Evolutionary conservation across 2,113 vertebrate species (phyloP), one percentile per base, ranked within the genome.

Genomic region (Cephalopholis sonnerati): DNA sequence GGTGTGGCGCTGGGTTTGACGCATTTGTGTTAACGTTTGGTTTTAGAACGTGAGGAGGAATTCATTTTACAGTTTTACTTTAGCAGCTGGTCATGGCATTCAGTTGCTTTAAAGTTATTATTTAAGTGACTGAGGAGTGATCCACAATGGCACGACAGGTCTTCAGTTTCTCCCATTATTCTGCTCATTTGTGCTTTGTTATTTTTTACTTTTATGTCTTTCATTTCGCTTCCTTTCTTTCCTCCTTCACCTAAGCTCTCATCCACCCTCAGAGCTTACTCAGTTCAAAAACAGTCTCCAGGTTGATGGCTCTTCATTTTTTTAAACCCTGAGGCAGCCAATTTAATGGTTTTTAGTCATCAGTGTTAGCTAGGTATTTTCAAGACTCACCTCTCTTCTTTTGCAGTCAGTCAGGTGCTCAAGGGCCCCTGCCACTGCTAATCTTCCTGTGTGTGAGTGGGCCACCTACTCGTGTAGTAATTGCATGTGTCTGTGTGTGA

Each of bases 281-380:
- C 15, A 18, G 44, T 72, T 81, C 39, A 81, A 83, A 88, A 64
- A 36, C 44, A 44, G 46, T 76, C 73, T 74, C 44, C 59, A 54
- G 46, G 27, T 76, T 68, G 73, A 84, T 66, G 50, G 44, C 51
- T 67, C 69, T 61, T 84, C 48, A 17, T 53, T 75, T 85, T 53
- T 86, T 82, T 29, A 79, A 66, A 77, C 61, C 82, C 80, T 1
- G 7, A 70, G 81, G 84, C 62, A 77, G 82, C 20, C 74, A 81
- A 70, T 81, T 85, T 75, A 90, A 91, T 86, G 76, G 50, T 87
- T 90, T 91, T 89, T 80, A 83, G 73, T 84, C 77, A 85, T 84
- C 57, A 69, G 41, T 55, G 55, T 85, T 82, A 63, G 74, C 46
- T 12, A 32, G 70, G 44, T 81, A 64, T 77, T 89, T 84, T 85